Evolutionary conservation across 2,113 vertebrate species (phyloP).

Genomic region (Pluvianellus socialis): DNA sequence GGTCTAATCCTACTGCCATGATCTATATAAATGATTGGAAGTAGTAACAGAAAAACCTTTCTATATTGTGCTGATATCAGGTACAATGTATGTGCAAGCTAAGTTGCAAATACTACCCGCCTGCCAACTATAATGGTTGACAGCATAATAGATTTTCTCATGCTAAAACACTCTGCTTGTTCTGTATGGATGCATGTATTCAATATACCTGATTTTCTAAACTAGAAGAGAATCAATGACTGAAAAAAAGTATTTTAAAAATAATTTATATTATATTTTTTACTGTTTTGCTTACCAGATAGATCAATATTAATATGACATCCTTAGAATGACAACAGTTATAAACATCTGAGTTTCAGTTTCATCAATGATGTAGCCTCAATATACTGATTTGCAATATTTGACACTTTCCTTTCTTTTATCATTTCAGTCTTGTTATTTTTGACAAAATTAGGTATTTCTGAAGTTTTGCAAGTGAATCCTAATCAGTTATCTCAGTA

Average conservation of each 20-base stretch:
- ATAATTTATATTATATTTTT: not conserved
- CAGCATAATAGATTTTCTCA: constrained; percentile 14
- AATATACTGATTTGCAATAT: not conserved
- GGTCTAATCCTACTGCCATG: not conserved
- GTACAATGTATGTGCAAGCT: not conserved
- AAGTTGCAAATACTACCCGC: not conserved
- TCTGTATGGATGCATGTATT: not conserved
- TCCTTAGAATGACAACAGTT: not conserved
- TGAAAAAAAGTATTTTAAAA: not conserved
- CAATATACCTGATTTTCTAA: constrained; percentile 5
- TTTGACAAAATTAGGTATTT: not conserved
- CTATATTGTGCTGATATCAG: not conserved
- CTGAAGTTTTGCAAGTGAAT: not conserved
- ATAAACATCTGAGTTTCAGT: not conserved
- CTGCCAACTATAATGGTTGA: not conserved
- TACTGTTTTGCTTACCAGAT: not conserved
- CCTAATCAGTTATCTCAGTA: not conserved
- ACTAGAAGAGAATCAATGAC: not conserved
- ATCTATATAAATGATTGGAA: not conserved
- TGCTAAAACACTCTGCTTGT: not conserved
- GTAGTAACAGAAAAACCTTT: not conserved
- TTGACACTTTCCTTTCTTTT: not conserved
- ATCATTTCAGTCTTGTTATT: not conserved
- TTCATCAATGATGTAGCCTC: not conserved
- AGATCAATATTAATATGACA: not conserved